Evolutionary conservation across 1,140 invertebrate species (phyloP), one percentile per base, ranked within the genome.

Genomic region (Euura saliciscinereae): DNA sequence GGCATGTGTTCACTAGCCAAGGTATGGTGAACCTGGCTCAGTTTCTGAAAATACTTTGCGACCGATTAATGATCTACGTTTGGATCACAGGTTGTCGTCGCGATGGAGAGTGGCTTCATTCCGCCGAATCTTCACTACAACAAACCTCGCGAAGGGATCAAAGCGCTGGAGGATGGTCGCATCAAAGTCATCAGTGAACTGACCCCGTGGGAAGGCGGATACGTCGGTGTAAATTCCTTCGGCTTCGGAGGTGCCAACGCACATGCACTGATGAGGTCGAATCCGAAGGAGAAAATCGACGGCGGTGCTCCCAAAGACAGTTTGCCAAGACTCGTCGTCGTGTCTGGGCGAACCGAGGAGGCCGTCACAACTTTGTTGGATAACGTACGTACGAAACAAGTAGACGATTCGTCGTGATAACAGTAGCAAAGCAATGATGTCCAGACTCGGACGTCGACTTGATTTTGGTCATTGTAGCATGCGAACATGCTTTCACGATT

Each of bases 1-100:
- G 95, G 95, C 72, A 85, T 94, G 1, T 94, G 93, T 82, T 93
- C 94, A 5, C 79, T 97, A 59, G 91, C 92, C 6, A 97, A 97
- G 87, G 91, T 94, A 76, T 4, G 13, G 10, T 8, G 1, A 11
- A 59, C 51, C 13, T 0, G 28, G 28, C 1, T 28, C 28, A 28
- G 28, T 28, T 28, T 28, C 28, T 28, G 28, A 28, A 59, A 59
- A 59, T 8, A n/a, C 3, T 59, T 28, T 28, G 28, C 28, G 28
- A 28, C 28, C 28, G 28, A 28, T 28, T 28, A 28, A 28, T 28
- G 28, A 28, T 28, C 28, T 28, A 28, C 28, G 28, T 28, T 28
- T 28, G 28, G 28, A 28, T 28, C 28, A 28, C 28, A 59, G 51
- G 51, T 59, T 6, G 5, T 69, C 4, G 11, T 93, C 68, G 85